Evolutionary conservation across 1,140 invertebrate genomes (phyloP).

Genomic region (Teleogryllus occipitalis): DNA sequence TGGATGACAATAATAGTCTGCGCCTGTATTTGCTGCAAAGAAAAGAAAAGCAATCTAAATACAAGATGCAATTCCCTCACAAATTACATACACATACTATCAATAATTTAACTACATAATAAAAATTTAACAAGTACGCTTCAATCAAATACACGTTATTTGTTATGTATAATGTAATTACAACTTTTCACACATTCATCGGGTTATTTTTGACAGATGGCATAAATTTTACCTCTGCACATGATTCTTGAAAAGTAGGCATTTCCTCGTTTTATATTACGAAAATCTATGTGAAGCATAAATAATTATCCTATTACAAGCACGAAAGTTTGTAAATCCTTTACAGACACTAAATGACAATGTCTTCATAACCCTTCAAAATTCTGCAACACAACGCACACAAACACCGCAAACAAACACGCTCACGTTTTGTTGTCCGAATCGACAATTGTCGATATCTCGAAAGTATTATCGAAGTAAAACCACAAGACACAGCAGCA

Average conservation of each 20-base stretch:
- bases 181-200: neutral
- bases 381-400: too few species aligned
- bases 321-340: too few species aligned
- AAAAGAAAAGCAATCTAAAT: slow-evolving; percentile 9
- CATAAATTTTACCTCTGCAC: slow-evolving; percentile 10
- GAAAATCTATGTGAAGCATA: neutral
- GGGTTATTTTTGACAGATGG: too few species aligned
- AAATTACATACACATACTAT: neutral
- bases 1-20: slow-evolving; percentile 88
- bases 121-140: neutral
- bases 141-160: neutral
- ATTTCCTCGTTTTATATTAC: neutral
- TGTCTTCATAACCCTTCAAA: too few species aligned
- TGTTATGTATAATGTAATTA: neutral
- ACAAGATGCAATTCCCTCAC: neutral
- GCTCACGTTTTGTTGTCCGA: too few species aligned
- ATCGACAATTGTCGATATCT: too few species aligned
- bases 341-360: too few species aligned
- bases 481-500: neutral
- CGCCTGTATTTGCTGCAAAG: slow-evolving; percentile 54
- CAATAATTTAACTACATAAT: neutral
- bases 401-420: too few species aligned
- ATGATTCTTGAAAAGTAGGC: slow-evolving; percentile 13
- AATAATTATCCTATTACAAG: too few species aligned
- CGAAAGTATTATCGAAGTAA: neutral